phyloP scores from a whole-genome alignment of 2,113 vertebrate species.

The Silurus asotus region DNA sequence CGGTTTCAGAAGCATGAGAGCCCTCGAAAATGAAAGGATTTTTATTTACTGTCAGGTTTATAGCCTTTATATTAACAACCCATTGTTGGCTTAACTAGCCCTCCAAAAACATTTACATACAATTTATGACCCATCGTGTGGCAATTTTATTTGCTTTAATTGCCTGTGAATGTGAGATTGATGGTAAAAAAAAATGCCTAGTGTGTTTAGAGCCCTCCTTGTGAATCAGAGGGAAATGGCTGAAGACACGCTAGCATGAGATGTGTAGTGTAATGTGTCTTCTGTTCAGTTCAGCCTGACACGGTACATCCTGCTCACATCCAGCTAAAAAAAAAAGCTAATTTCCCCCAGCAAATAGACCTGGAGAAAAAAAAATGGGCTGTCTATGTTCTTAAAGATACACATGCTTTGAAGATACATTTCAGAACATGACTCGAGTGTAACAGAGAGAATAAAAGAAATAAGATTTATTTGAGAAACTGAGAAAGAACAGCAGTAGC shows the following conservation, averaged over 20 bases:
- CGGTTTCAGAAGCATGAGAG: not conserved
- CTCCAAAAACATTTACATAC: constrained; percentile 41
- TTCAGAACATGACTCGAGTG: constrained; percentile 33
- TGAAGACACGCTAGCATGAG: not conserved
- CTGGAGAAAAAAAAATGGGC: not conserved
- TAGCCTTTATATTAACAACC: constrained; percentile 51
- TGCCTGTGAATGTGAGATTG: not conserved
- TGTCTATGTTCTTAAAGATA: constrained; percentile 3
- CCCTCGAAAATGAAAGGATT: not conserved
- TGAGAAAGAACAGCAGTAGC: not conserved
- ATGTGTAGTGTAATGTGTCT: not conserved
- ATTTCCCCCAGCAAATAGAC: constrained; percentile 11
- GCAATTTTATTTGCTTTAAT: constrained; percentile 54
- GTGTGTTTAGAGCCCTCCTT: not conserved
- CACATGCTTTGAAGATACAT: constrained; percentile 6
- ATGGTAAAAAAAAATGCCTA: not conserved
- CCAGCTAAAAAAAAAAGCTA: constrained; percentile 1
- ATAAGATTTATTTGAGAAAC: not conserved
- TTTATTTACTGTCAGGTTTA: constrained; percentile 59
- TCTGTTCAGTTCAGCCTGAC: constrained; percentile 5
- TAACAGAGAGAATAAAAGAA: not conserved
- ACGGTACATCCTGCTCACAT: not conserved
- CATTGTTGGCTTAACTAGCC: constrained; percentile 36
- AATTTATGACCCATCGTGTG: constrained; percentile 51
- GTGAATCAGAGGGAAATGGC: not conserved